Conservation (phyloP, 2,888 invertebrate genomes). For the Xestia sexstrigata region DNA sequence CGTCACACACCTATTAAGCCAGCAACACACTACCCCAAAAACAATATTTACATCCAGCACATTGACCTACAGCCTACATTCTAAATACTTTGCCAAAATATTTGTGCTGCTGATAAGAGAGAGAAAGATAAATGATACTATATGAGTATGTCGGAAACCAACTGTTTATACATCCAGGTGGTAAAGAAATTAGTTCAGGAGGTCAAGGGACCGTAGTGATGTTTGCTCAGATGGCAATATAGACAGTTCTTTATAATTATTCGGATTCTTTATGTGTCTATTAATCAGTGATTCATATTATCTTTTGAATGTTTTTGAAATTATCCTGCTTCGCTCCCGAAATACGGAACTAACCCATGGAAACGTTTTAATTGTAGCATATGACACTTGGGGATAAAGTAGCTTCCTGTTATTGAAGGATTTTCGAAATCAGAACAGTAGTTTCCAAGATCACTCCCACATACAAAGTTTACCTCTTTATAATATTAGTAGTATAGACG, state of each 20-base stretch:
- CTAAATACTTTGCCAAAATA: conserved; percentile 42
- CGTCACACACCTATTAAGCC: background rate
- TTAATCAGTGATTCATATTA: conserved; percentile 4
- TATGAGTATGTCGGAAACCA: conserved; percentile 23
- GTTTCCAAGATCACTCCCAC: no score
- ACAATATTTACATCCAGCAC: conserved; percentile 35
- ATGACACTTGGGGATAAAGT: no score
- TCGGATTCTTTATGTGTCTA: background rate
- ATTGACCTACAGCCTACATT: conserved; percentile 47
- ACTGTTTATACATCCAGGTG: conserved; percentile 51
- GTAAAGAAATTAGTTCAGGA: conserved; percentile 42
- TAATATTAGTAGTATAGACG: background rate
- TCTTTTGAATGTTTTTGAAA: background rate
- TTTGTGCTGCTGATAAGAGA: conserved; percentile 44
- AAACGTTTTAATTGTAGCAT: no score
- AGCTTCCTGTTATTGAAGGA: no score
- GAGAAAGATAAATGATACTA: conserved; percentile 27
- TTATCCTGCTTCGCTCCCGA: background rate
- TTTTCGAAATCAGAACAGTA: no score
- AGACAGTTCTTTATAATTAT: background rate
- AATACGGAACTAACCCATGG: no score
- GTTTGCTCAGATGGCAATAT: conserved; percentile 33
- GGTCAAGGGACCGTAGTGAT: conserved; percentile 45
- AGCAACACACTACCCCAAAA: conserved; percentile 25
- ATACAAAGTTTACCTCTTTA: no score